A percentile compares a stretch with the other conserved stretches of the same genome.
These are phyloP conservation scores for Gymnarchus niloticus DNA, from an alignment of 2,113 vertebrate genomes.

Conservation along the genomic window DNA sequence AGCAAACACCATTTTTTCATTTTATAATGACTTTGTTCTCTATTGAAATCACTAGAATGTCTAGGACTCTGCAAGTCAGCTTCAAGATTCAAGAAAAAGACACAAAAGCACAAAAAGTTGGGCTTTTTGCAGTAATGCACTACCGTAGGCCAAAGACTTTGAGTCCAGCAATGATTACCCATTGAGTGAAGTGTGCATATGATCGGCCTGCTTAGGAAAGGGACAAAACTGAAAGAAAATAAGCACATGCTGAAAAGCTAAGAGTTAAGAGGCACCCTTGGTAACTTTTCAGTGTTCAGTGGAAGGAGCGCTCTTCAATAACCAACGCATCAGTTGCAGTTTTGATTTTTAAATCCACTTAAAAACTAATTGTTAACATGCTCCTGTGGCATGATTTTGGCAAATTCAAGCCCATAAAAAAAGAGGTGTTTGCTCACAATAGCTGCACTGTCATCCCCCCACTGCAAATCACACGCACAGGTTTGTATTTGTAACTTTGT, in stretches of 20 bases:
- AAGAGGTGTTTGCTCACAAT: constrained; percentile 6
- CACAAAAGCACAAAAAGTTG: background rate
- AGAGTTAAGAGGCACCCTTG: constrained; percentile 1
- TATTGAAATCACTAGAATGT: background rate
- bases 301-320: constrained; percentile 16
- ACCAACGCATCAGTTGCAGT: constrained; percentile 19
- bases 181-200: background rate
- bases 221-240: constrained; percentile 4
- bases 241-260: background rate
- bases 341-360: constrained; percentile 14
- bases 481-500: background rate
- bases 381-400: constrained; percentile 16
- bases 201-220: background rate
- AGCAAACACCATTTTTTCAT: background rate
- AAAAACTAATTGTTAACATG: constrained; percentile 21
- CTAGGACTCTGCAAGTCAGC: constrained; percentile 11
- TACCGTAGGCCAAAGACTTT: background rate
- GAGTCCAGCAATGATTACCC: background rate
- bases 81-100: constrained; percentile 11
- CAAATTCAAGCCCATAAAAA: constrained; percentile 1
- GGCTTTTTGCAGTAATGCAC: background rate
- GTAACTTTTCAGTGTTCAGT: background rate
- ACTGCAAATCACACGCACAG: background rate
- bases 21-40: background rate
- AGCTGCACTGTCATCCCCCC: background rate